Percentiles rank a stretch among this genome's conserved stretches.
These are phyloP conservation scores for Platygyra sinensis DNA, from an alignment of 64 coral and sea anemone species.

Conservation along the genomic window DNA sequence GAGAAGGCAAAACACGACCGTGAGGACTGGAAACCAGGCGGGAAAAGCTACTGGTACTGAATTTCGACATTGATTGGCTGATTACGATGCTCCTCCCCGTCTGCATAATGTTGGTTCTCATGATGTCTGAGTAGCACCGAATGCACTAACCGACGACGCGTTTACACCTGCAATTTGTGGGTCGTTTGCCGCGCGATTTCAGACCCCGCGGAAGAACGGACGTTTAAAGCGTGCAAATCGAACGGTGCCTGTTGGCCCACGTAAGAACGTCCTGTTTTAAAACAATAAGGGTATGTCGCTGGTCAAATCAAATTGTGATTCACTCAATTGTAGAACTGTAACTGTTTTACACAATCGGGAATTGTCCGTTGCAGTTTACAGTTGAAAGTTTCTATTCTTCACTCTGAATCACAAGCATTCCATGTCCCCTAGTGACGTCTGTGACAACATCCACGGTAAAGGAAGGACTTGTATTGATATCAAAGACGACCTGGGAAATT, in stretches of 20 bases:
- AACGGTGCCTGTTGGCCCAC: too few relatives aligned
- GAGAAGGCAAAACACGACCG: too few relatives aligned
- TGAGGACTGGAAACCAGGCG: too few relatives aligned
- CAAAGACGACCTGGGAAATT: conserved; percentile 79
- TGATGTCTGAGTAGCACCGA: too few relatives aligned
- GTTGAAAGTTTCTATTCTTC: not conserved
- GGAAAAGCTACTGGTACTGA: too few relatives aligned
- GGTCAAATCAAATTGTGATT: too few relatives aligned
- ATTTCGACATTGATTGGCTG: not conserved
- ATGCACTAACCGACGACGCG: too few relatives aligned
- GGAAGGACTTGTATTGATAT: not conserved
- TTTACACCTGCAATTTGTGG: too few relatives aligned
- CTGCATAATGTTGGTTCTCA: not conserved
- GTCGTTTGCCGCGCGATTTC: too few relatives aligned
- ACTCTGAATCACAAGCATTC: not conserved
- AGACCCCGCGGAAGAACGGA: too few relatives aligned
- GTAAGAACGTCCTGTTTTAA: too few relatives aligned
- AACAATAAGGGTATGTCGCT: too few relatives aligned
- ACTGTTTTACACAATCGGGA: not conserved
- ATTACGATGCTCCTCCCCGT: not conserved
- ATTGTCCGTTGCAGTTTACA: not conserved
- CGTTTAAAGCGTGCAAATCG: not conserved
- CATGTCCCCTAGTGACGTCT: not conserved
- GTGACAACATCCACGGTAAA: not conserved
- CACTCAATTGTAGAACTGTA: not conserved